Evolutionary conservation across 1,140 invertebrate genomes (phyloP), one percentile per base, ranked within the genome.

Genomic region (Plutomurus gul): DNA sequence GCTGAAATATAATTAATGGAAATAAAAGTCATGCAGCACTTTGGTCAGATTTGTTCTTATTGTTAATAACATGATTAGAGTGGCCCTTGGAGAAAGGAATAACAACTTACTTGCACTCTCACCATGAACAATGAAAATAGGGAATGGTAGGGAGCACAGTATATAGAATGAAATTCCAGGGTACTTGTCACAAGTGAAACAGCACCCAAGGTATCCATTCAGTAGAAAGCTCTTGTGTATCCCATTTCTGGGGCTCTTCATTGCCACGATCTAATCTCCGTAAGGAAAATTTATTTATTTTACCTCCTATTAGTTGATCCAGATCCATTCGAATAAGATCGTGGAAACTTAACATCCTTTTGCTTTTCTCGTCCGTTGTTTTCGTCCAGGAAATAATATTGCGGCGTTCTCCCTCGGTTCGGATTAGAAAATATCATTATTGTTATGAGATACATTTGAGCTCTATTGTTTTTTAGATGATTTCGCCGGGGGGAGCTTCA

Each of bases 341-440:
- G 0, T 22, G n/a, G 25, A 18, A 11, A 22, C 20, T 51, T 22
- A 49, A 18, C 4, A 20, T 22, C 18, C 7, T 22, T 51, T 51
- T 51, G 47, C 13, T 22, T 3, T 51, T 47, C 47, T 22, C 47
- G 47, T 51, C 11, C 18, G 3, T 51, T 20, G 20, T 51, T 47
- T 18, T 47, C 10, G 2, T 5, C 3, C 7, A 51, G 47, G 13
- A 51, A 22, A 51, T 22, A 22, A 51, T 18, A 51, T 49, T 22
- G 47, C 4, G 16, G 16, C 7, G 47, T n/a, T 8, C 18, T 51
- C 47, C 47, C 47, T 22, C 25, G 47, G 47, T 51, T 22, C 20
- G 47, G 47, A 51, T 51, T 51, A 51, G 47, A 51, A 51, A 51
- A 51, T 51, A 51, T 51, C 47, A 51, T 51, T 51, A 51, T 51